These are phyloP conservation scores for Nycticryphes semicollaris DNA, from an alignment of 2,113 vertebrate species.

Conservation along the genomic window DNA sequence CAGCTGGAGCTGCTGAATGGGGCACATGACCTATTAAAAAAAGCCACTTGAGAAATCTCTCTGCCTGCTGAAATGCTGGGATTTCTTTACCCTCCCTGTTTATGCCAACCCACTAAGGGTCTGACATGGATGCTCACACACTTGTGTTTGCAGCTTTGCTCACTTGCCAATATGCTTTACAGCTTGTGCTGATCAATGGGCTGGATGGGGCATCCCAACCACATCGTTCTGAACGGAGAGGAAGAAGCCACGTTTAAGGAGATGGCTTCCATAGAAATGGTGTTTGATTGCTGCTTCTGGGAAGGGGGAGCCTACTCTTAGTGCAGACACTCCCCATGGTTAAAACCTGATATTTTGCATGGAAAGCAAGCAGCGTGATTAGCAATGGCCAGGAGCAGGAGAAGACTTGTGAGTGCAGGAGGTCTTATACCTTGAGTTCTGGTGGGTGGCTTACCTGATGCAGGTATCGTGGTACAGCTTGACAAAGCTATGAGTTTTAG, in stretches of 20 bases:
- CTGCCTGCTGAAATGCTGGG: constrained; percentile 38
- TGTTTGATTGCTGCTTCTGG: neutral
- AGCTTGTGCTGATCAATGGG: neutral
- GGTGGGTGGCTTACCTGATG: neutral
- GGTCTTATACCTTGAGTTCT: neutral
- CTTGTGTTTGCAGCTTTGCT: constrained; percentile 15
- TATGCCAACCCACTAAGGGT: constrained; percentile 31
- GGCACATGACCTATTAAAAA: constrained; percentile 60
- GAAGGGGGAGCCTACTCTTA: neutral
- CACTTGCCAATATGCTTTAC: constrained; percentile 11
- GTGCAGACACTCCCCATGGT: neutral
- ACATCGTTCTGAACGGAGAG: neutral
- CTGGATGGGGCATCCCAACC: neutral
- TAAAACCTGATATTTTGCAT: neutral
- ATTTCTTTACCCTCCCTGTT: constrained; percentile 40
- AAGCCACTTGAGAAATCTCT: constrained; percentile 59
- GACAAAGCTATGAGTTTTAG: neutral
- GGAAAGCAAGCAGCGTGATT: neutral
- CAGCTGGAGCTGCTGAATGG: constrained; percentile 64
- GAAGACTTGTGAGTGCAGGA: neutral
- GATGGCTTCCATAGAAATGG: neutral
- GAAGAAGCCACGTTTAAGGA: neutral
- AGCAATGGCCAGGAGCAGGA: neutral
- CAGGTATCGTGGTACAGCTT: neutral
- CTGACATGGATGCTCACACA: constrained; percentile 36